A percentile compares a stretch with the other conserved stretches of the same genome.
Conservation (phyloP, 2,797 vertebrate genomes). For the Sebastolobus altivelis region DNA sequence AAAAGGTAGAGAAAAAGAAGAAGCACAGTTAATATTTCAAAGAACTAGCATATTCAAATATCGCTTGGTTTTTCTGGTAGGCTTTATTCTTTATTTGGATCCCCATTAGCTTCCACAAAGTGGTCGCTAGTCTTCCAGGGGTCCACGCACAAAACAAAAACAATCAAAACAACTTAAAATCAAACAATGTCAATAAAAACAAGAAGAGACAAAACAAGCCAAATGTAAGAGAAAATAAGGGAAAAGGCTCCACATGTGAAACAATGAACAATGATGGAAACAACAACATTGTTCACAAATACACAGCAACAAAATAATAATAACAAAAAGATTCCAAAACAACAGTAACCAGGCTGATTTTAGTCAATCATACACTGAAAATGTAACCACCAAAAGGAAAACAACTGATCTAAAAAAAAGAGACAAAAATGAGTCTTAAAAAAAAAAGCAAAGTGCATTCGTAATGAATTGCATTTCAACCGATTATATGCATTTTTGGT, state of each 20-base stretch:
- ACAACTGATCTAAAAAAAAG: conserved; percentile 6
- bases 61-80: not conserved
- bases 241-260: not conserved
- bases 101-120: not conserved
- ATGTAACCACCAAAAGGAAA: not conserved
- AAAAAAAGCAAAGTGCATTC: not conserved
- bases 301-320: not conserved
- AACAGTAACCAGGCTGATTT: not conserved
- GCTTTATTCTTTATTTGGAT: not conserved
- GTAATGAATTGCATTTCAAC: conserved; percentile 36
- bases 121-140: not conserved
- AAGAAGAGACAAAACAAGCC: not conserved
- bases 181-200: not conserved
- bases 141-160: not conserved
- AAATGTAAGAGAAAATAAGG: not conserved
- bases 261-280: not conserved
- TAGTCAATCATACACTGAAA: not conserved
- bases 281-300: not conserved
- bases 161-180: not conserved
- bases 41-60: not conserved
- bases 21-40: not conserved
- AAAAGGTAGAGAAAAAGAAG: not conserved
- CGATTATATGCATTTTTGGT: conserved; percentile 40
- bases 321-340: not conserved
- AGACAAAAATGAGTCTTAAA: not conserved